These are phyloP conservation scores for Amblyopsis hoosieri DNA, from an alignment of 2,797 vertebrate species.

Conservation along the genomic window DNA sequence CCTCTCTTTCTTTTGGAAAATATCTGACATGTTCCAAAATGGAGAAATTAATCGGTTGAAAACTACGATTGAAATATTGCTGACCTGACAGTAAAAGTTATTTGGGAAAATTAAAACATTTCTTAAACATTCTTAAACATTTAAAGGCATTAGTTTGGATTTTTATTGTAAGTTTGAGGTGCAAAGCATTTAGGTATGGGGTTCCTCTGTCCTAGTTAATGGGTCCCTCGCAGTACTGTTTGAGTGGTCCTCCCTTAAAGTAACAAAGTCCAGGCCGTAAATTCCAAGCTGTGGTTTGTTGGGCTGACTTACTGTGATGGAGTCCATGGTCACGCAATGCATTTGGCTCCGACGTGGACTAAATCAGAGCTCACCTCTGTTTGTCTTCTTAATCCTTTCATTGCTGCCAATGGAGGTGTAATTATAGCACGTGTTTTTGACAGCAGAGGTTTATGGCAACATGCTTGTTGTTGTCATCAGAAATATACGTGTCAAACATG, in stretches of 20 bases:
- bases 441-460: constrained; percentile 44
- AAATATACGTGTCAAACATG: constrained; percentile 51
- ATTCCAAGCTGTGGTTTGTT: constrained; percentile 33
- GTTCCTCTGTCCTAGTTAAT: no score
- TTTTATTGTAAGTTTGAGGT: no score
- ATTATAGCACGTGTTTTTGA: constrained; percentile 71
- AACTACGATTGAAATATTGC: constrained; percentile 11
- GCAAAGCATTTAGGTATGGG: no score
- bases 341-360: constrained; percentile 41
- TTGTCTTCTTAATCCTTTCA: constrained; percentile 70
- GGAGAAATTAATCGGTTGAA: constrained; percentile 34
- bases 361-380: constrained; percentile 51
- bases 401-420: constrained; percentile 71
- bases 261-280: neutral
- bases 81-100: constrained; percentile 20
- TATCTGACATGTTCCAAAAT: constrained; percentile 31
- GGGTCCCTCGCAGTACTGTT: no score
- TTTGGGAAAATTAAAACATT: no score
- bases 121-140: no score
- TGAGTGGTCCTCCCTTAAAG: neutral
- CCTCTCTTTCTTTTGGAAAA: constrained; percentile 17
- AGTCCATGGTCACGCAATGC: constrained; percentile 31
- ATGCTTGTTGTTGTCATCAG: constrained; percentile 18
- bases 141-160: no score
- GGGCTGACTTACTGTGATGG: constrained; percentile 56